Percentiles rank a stretch among this genome's conserved stretches.
Conservation (phyloP, 2,113 vertebrate genomes). For the Phalacrocorax pelagicus region DNA sequence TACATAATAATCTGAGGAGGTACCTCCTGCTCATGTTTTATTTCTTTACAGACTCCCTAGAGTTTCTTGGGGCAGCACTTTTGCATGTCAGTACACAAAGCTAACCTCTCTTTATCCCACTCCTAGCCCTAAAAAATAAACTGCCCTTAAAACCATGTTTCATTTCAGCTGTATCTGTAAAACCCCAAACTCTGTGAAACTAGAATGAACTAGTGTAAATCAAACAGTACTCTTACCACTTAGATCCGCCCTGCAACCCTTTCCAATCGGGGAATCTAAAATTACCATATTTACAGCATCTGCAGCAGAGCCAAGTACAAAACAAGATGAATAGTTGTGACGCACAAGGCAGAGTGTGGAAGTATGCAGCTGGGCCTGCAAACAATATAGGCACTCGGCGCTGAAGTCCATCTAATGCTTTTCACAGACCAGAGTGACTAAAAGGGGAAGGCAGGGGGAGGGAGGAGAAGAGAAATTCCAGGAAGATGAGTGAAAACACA, state of each 20-base stretch:
- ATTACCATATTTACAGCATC: constrained; percentile 80
- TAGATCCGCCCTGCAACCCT: constrained; percentile 54
- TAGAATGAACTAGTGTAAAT: constrained; percentile 42
- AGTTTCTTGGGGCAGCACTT: not conserved
- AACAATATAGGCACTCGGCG: constrained; percentile 69
- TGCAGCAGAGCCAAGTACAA: constrained; percentile 74
- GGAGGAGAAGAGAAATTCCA: constrained; percentile 67
- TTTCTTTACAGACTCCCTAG: not conserved
- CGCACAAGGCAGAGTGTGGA: constrained; percentile 65
- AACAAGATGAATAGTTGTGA: constrained; percentile 79
- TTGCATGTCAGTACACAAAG: not conserved
- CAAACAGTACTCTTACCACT: constrained; percentile 52
- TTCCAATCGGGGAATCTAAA: constrained; percentile 79
- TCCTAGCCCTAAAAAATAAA: constrained; percentile 10
- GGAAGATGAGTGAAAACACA: constrained; percentile 69
- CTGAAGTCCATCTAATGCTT: constrained; percentile 68
- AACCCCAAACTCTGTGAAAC: constrained; percentile 23
- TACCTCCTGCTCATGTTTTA: not conserved
- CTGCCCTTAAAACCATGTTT: not conserved
- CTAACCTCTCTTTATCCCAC: not conserved
- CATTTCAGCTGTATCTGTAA: not conserved
- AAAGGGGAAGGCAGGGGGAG: constrained; percentile 37
- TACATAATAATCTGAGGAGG: not conserved
- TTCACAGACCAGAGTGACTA: constrained; percentile 69
- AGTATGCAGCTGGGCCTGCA: constrained; percentile 68